Evolutionary conservation across 2,888 invertebrate genomes (phyloP).

Genomic region (Ennomos fuscantarius): DNA sequence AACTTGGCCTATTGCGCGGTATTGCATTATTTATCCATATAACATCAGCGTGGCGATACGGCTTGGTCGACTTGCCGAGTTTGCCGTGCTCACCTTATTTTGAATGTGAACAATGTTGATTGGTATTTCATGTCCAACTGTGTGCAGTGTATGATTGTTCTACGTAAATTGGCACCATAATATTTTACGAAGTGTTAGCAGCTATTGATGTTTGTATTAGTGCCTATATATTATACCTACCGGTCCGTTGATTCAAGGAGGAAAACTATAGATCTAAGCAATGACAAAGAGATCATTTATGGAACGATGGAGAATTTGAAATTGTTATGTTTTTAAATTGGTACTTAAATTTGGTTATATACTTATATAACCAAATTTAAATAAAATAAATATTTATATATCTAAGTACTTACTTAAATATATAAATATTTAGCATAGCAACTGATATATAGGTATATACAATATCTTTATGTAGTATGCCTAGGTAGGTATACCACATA

Average conservation of each 20-base stretch:
- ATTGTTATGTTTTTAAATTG: neutral
- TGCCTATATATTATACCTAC: neutral
- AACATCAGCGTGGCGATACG: conserved; percentile 33
- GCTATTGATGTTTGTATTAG: no score
- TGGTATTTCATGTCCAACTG: conserved; percentile 22
- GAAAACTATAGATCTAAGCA: conserved; percentile 4
- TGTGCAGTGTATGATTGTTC: neutral
- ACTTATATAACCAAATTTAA: no score
- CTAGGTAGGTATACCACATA: no score
- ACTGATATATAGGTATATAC: no score
- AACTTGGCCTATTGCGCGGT: conserved; percentile 66
- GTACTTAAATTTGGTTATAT: neutral
- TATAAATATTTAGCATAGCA: no score
- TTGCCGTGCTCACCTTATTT: conserved; percentile 43
- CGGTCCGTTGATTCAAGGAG: conserved; percentile 1
- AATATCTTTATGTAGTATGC: no score
- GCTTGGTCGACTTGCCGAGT: conserved; percentile 45
- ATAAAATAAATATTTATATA: no score
- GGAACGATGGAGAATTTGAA: neutral
- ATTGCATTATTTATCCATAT: conserved; percentile 63
- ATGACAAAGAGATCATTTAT: conserved; percentile 3
- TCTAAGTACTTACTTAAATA: no score
- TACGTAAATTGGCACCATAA: no score
- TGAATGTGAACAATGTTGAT: conserved; percentile 44
- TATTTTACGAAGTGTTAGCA: no score